Evolutionary conservation across 2,797 vertebrate species (phyloP), one percentile per base, ranked within the genome.

Genomic region (Buceros bicornis): DNA sequence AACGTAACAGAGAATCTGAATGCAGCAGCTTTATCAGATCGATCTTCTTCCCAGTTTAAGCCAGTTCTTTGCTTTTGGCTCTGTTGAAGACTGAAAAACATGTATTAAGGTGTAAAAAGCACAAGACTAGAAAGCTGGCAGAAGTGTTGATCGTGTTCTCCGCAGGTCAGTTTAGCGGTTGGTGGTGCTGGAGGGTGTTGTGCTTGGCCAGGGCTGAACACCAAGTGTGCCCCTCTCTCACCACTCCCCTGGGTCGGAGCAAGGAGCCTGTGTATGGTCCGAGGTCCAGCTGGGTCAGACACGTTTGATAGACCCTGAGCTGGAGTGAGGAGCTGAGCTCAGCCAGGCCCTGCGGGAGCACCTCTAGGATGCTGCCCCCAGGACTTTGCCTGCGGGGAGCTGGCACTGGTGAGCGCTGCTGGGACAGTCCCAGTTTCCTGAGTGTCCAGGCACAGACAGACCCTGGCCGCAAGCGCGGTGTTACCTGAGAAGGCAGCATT

Each of bases 71-170:
- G 45, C 78, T 89, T 62, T 73, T 95, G 71, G 37, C 77, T 57
- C n/a, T 40, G 28, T 4, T 26, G 66, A 56, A 80, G 53, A 47
- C 60, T 37, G 19, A 28, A 69, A 65, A 73, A 48, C 25, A 9
- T 35, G 1, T 11, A 13, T 50, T 8, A 47, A 73, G 33, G 26
- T 78, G 66, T 74, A 29, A 82, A 90, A 84, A 73, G 4, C 0
- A 0, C 0, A 8, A 66, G 54, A 57, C 9, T 26, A 31, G 65
- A 48, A 35, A 31, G 13, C n/a, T 1, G 2, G 58, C 16, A 2
- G 24, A 85, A 66, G 48, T 4, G 13, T 3, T 10, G 62, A 10
- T 37, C 0, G 0, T 60, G 62, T 48, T 71, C 17, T 28, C 13
- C 1, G 0, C 24, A 58, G 20, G 18, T 50, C 45, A 26, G 26